phyloP scores from a whole-genome alignment of 2,888 invertebrate species.

The Euclidia mi region DNA sequence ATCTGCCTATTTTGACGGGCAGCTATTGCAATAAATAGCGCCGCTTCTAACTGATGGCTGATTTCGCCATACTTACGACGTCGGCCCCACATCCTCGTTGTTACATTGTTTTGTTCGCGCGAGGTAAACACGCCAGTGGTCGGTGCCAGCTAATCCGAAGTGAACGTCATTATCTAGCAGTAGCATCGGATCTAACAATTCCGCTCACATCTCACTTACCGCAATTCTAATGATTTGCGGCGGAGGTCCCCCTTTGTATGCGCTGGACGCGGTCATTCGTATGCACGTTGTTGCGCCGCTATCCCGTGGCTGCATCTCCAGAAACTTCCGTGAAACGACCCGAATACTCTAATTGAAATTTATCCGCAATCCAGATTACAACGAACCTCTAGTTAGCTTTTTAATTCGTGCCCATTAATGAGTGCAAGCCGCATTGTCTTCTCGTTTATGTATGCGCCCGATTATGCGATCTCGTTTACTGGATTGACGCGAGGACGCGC shows the following conservation, averaged over 20 bases:
- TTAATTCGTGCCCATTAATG: conserved; percentile 73
- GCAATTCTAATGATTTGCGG: conserved; percentile 87
- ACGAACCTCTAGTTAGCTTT: conserved; percentile 61
- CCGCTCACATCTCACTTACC: conserved; percentile 86
- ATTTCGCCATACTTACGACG: conserved; percentile 16
- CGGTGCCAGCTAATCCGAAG: conserved; percentile 76
- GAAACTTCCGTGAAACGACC: conserved; percentile 81
- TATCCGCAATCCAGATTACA: conserved; percentile 72
- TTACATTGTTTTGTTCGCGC: conserved; percentile 45
- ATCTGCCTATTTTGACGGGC: conserved; percentile 36
- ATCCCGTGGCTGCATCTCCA: conserved; percentile 75
- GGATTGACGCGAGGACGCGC: conserved; percentile 83
- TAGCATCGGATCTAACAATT: conserved; percentile 78
- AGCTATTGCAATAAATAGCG: conserved; percentile 34
- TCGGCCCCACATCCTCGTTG: conserved; percentile 50
- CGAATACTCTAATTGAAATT: conserved; percentile 88
- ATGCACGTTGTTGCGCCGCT: conserved; percentile 74
- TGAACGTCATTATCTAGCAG: conserved; percentile 77
- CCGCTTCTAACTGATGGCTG: conserved; percentile 12
- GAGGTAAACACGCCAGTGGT: conserved; percentile 63
- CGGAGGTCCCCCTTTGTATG: conserved; percentile 86
- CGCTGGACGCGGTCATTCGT: conserved; percentile 72
- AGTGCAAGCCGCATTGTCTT: conserved; percentile 67
- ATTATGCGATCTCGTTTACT: conserved; percentile 86
- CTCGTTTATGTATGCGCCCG: conserved; percentile 80